Evolutionary conservation across 2,888 invertebrate genomes (phyloP), one percentile per base, ranked within the genome.

Genomic region (Phalangium opilio): DNA sequence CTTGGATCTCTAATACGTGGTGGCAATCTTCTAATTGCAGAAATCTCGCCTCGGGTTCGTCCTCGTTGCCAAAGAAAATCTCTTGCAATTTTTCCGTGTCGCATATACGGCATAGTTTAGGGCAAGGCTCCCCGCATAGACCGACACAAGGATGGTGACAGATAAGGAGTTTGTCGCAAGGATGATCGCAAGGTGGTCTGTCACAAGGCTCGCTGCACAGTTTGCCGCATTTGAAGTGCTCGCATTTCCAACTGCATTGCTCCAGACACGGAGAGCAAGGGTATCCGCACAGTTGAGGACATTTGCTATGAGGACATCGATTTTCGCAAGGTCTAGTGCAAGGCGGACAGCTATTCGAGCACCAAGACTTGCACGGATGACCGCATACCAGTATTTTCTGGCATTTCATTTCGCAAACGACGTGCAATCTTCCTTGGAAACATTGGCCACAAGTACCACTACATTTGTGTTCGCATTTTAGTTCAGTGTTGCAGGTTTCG

Each of bases 101-200:
- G 65, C 81, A 81, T 14, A 61, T 42, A 19, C 69, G 63, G 65
- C 81, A 81, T 44, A 74, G 58, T 32, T 63, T 63, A 14, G 77
- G 78, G 62, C 80, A 81, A 10, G 69, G 70, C 62, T 82, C 81
- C n/a, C 78, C 79, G 66, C 81, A 82, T 44, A 78, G 70, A 11
- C 81, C 79, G 60, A 76, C 70, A 65, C 81, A 78, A n/a, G 60
- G 60, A 64, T 80, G 79, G 0, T 68, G 67, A 65, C 81, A 81
- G 71, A 58, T 3, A 2, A 66, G 58, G 4, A 27, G 48, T 50
- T 60, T 60, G 11, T 12, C 42, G 52, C 71, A 66, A 3, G 65
- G 62, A 41, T 59, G 55, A 36, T 62, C 47, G 45, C 68, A 68
- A 1, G 59, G 57, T 7, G 50, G 55, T 27, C 66, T 58, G 41